These are phyloP conservation scores for Anas bernieri DNA, from an alignment of 2,797 vertebrate genomes.

Conservation along the genomic window DNA sequence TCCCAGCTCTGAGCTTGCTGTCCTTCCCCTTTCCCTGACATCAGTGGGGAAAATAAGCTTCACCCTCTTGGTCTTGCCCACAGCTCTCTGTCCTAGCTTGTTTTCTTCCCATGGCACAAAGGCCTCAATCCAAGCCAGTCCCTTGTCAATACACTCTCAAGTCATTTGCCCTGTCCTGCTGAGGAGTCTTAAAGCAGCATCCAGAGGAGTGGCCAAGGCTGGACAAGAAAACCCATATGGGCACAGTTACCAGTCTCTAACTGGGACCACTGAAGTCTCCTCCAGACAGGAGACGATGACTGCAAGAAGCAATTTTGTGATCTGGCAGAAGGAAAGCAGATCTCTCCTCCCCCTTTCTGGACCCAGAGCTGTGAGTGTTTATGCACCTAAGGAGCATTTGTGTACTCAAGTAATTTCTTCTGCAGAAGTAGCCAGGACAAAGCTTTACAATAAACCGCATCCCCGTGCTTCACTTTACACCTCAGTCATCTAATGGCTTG, in stretches of 20 bases:
- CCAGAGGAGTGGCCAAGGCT: not conserved
- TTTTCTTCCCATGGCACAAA: not conserved
- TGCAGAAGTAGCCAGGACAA: not conserved
- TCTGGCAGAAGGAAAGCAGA: not conserved
- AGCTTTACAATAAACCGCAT: not conserved
- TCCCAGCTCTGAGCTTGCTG: not conserved
- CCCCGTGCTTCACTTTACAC: not conserved
- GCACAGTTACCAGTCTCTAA: not conserved
- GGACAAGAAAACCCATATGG: not conserved
- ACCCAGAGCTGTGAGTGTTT: not conserved
- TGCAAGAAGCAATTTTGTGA: not conserved
- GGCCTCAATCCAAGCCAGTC: not conserved
- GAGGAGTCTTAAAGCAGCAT: not conserved
- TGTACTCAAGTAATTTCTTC: not conserved
- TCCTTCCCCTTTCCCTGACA: not conserved
- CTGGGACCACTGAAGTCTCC: not conserved
- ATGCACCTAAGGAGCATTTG: not conserved
- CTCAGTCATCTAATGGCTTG: slow-evolving; percentile 2
- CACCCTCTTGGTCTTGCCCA: not conserved
- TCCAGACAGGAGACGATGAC: not conserved
- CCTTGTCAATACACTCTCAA: not conserved
- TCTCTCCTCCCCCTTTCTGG: not conserved
- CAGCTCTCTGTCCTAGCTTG: not conserved
- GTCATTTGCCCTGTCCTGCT: too few relatives aligned
- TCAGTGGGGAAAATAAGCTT: not conserved